A percentile compares a stretch with the other conserved stretches of the same genome.
Conservation (phyloP, 2,797 vertebrate species). For the Dermochelys coriacea region DNA sequence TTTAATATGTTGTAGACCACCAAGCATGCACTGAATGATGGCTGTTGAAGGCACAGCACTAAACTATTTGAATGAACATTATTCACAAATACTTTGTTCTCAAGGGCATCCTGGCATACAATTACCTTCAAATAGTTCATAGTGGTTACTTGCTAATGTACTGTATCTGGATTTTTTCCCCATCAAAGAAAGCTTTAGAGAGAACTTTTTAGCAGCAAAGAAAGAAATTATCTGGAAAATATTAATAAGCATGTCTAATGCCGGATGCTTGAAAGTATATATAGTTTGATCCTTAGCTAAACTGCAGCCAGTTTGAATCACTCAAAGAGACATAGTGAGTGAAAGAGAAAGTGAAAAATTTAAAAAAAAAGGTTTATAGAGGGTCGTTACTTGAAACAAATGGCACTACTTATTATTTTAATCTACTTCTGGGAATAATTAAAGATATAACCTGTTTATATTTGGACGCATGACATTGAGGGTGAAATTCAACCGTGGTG, state of each 20-base stretch:
- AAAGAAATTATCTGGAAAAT: slow-evolving; percentile 62
- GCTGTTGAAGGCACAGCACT: slow-evolving; percentile 27
- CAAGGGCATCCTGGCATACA: slow-evolving; percentile 42
- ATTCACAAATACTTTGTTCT: slow-evolving; percentile 48
- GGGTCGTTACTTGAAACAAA: slow-evolving; percentile 41
- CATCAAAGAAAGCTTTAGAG: slow-evolving; percentile 38
- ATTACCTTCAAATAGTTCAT: slow-evolving; percentile 63
- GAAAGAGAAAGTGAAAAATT: slow-evolving; percentile 15
- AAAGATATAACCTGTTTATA: background rate
- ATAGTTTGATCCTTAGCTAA: slow-evolving; percentile 66
- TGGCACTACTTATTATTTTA: slow-evolving; percentile 14
- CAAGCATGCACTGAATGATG: background rate
- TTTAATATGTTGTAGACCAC: slow-evolving; percentile 1
- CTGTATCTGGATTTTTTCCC: background rate
- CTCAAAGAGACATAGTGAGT: slow-evolving; percentile 1
- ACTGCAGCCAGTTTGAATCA: slow-evolving; percentile 39
- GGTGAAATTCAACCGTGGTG: background rate
- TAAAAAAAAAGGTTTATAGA: background rate
- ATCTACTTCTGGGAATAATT: background rate
- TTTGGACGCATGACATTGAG: background rate
- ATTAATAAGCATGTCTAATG: slow-evolving; percentile 55
- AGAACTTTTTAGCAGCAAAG: slow-evolving; percentile 53
- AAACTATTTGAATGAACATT: slow-evolving; percentile 39
- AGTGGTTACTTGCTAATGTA: slow-evolving; percentile 46
- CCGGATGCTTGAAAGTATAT: slow-evolving; percentile 46